phyloP scores from a whole-genome alignment of 2,113 vertebrate species.

The Petrocephalus microphthalmus region DNA sequence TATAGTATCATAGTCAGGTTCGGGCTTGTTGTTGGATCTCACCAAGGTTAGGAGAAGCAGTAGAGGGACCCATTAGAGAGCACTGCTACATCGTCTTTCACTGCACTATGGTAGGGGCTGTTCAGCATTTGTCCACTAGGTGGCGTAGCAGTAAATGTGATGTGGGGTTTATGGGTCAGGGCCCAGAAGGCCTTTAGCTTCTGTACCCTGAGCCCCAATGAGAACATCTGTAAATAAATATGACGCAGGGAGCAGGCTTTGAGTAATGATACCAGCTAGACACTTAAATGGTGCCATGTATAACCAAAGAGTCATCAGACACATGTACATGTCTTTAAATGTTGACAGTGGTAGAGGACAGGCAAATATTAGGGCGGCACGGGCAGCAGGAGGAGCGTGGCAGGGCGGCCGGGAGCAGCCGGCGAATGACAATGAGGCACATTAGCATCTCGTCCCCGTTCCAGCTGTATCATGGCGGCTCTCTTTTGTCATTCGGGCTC shows the following conservation, averaged over 20 bases:
- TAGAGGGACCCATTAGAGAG: neutral
- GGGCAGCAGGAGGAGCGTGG: neutral
- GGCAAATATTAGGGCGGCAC: constrained; percentile 5
- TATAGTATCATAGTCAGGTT: neutral
- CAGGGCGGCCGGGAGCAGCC: neutral
- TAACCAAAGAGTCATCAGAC: neutral
- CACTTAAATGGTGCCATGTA: neutral
- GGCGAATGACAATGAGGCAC: constrained; percentile 25
- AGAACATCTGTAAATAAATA: neutral
- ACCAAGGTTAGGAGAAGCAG: neutral
- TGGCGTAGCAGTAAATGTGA: neutral
- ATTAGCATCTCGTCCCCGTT: constrained; percentile 15
- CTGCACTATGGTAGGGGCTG: neutral
- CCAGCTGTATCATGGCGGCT: neutral
- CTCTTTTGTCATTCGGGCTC: neutral
- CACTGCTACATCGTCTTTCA: neutral
- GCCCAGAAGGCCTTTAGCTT: neutral
- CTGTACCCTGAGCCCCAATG: neutral
- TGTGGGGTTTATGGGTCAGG: neutral
- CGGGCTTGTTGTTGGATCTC: neutral
- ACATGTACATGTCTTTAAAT: constrained; percentile 18
- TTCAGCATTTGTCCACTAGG: neutral
- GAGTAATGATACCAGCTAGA: neutral
- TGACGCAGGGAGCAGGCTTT: neutral
- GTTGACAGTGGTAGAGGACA: constrained; percentile 14